Evolutionary conservation across 2,888 invertebrate species (phyloP).

Genomic region (Ectropis crepuscularia): DNA sequence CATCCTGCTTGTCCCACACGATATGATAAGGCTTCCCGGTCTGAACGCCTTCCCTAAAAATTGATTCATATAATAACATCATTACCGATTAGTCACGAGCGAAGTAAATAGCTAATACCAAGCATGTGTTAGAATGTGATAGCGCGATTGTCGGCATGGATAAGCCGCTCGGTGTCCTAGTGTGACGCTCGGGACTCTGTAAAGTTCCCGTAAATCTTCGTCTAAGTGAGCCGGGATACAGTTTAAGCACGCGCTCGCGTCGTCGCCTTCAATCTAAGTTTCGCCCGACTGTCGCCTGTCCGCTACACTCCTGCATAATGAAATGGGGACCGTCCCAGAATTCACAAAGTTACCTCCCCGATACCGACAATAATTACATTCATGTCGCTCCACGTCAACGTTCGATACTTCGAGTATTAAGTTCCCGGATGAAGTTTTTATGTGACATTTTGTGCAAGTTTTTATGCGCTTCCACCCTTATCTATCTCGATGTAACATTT

Average conservation of each 20-base stretch:
- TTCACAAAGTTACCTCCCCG: constrained; percentile 64
- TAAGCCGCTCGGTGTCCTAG: constrained; percentile 44
- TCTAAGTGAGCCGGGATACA: constrained; percentile 71
- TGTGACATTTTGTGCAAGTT: constrained; percentile 56
- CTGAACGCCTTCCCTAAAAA: constrained; percentile 14
- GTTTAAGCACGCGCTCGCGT: constrained; percentile 79
- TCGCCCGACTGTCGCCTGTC: constrained; percentile 69
- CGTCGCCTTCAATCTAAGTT: constrained; percentile 83
- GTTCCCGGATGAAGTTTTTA: constrained; percentile 57
- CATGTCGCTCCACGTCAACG: constrained; percentile 52
- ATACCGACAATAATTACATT: constrained; percentile 74
- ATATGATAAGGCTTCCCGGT: constrained; percentile 76
- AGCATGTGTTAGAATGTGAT: constrained; percentile 9
- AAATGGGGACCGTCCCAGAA: constrained; percentile 70
- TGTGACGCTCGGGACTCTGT: constrained; percentile 48
- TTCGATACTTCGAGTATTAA: constrained; percentile 48
- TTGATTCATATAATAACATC: not conserved
- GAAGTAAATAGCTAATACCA: constrained; percentile 12
- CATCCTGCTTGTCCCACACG: constrained; percentile 51
- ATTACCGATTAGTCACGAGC: constrained; percentile 7
- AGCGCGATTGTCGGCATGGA: constrained; percentile 35
- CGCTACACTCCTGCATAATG: constrained; percentile 79
- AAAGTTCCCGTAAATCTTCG: constrained; percentile 76
- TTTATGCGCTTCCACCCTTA: constrained; percentile 70
- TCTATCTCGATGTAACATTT: constrained; percentile 79